Evolutionary conservation across 2,888 invertebrate species (phyloP), one percentile per base, ranked within the genome.

Genomic region (Calliphora vomitoria): DNA sequence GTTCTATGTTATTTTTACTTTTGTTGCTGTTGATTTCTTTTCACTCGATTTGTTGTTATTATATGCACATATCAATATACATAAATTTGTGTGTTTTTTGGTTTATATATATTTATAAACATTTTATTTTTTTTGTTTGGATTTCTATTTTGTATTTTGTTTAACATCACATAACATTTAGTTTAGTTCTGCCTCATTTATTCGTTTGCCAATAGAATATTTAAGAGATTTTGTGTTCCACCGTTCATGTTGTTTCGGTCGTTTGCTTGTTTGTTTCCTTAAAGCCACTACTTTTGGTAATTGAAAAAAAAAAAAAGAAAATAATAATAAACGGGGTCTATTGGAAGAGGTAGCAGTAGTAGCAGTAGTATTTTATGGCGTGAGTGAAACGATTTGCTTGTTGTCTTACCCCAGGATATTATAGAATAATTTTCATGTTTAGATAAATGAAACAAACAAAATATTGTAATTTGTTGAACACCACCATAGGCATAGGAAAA

Each of bases 111-210:
- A 5, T 82, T 75, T 75, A 72, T 55, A 58, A 55, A 35, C 18
- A 66, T 64, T 53, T 38, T n/a, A n/a, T n/a, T 1, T 68, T 2
- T 68, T 44, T 60, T 82, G 41, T n/a, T n/a, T n/a, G 8, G n/a
- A 69, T 69, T 44, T 60, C 60, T 83, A 55, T 78, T 71, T 76
- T 62, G 60, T 87, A 64, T 75, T 69, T 82, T 82, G 69, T 79
- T 79, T 82, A 87, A 85, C 75, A 85, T 82, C 85, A 87, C 81
- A 87, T 82, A 85, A 85, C 87, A 87, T 85, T 85, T 69, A 87
- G 82, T 82, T 87, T 87, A 79, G 85, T 87, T 87, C 82, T 87
- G 82, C 62, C 79, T 87, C 87, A 87, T 87, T 87, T 85, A 85
- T 74, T 85, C 69, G 74, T 85, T 85, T 87, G 87, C 87, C 85